Base-by-base conservation (phyloP, 2,113 vertebrate genomes). In the Anolis sagrei region DNA sequence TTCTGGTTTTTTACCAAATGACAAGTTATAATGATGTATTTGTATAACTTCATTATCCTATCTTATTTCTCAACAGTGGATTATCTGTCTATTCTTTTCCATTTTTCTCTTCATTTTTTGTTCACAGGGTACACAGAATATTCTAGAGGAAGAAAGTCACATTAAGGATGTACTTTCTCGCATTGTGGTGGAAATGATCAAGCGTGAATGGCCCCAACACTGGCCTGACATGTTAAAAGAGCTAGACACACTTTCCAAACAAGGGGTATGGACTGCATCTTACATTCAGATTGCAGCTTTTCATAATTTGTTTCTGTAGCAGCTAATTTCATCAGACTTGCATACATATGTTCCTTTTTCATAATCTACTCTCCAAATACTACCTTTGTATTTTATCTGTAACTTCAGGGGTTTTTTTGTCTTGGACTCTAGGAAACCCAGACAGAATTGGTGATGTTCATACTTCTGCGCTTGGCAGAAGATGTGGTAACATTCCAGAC, bases 401-500 rank as follows among this genome's bases (percentile, higher is more conserved):
- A 93, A 94, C 84, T 25, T 61, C n/a, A 13, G 7, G 13, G 7
- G 49, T n/a, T 39, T 23, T 1, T 84, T 62, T 75, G 9, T 19
- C 39, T 94, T 92, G 76, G 82, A 73, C 25, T 44, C 51, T 75
- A 99, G 99, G 98, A 98, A 87, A 97, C 97, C 7, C 99, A 99
- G 94, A 99, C 98, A 0, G 99, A 99, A 89, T 95, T 99, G 94
- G 98, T 99, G 91, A 99, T 99, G 99, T 95, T 99, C 92, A 98
- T 99, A 84, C 96, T 99, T 86, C 91, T 99, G 85, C 97, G 99
- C 68, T 88, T 99, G 93, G 98, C 98, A 3, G 99, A 99, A 91
- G 99, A 99, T 4, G 98, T 99, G 75, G 98, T 99, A 92, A 99
- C 98, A 62, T 99, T 99, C 94, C 98, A 99, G 96, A 97, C 98